Base-by-base conservation (phyloP, 2,113 vertebrate genomes). In the Sphyrna mokarran region DNA sequence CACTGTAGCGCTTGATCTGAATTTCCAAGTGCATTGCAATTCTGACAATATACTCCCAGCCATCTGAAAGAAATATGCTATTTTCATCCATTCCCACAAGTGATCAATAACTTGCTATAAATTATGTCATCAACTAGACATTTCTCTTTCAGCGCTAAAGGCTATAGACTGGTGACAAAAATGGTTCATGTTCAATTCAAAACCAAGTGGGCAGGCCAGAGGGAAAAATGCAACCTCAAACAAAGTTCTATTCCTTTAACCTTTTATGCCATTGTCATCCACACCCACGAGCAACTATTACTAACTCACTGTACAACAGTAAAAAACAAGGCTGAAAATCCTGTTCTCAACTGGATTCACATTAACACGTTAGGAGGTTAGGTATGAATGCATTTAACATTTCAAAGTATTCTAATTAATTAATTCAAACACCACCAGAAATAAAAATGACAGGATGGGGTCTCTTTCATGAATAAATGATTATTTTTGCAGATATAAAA, bases 211-310 rank as follows among this genome's bases (percentile, higher is more conserved):
- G 87, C 29, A 33, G 29, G 13, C 87, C 54, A 91, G 43, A 18
- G 13, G 58, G 4, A 11, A 91, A 91, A 91, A 63, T 63, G 87
- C 87, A 91, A 91, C 11, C 87, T 63, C 58, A 18, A 14, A 40
- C 80, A 91, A 91, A 33, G 58, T 91, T 33, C 87, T n/a, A n/a
- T 90, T 90, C 87, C 33, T 63, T 58, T 90, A 58, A 90, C 58
- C 87, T 91, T 91, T 91, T 14, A 18, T 61, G 58, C 10, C 54
- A n/a, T 33, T 63, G 54, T 91, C 54, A n/a, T 33, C 33, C 87
- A 37, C 87, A 63, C 87, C 87, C 87, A 91, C 58, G 18, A 7
- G 54, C 10, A 63, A 61, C 58, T 91, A n/a, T 61, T n/a, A 29
- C 58, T 91, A 33, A 91, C 54, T 63, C 14, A 61, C 58, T n/a